Evolutionary conservation across 2,888 invertebrate species (phyloP), one percentile per base, ranked within the genome.

Genomic region (Poecilobothrus nobilitatus): DNA sequence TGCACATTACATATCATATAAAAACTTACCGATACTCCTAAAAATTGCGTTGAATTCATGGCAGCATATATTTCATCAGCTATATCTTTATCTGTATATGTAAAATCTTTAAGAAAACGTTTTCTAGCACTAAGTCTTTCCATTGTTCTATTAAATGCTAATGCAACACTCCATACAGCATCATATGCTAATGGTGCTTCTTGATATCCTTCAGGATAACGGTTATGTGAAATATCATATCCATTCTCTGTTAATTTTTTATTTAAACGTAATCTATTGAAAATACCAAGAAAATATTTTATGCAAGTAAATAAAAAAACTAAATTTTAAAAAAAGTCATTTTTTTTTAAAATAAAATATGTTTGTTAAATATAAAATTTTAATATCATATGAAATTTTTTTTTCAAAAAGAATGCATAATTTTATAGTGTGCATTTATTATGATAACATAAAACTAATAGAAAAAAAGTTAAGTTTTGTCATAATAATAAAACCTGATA

Each of bases 101-200:
- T 94, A 82, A 99, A 99, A 81, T 97, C 92, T 79, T 96, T 96
- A 75, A 99, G 84, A 74, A 91, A 91, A 78, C 91, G 88, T 34
- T 92, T 92, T 68, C 78, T 76, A 76, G 89, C 88, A 74, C 89
- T 88, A 68, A 98, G 85, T 73, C 91, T 90, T 75, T 91, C 90
- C 90, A 95, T 94, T 27, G 98, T 97, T 83, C 95, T 96, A 83
- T 99, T 97, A 78, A 99, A 94, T 20, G 99, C 95, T 78, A 99
- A 84, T 62, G 98, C 98, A 44, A 98, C 91, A 63, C 98, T 95
- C 99, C 99, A 99, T 66, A 99, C 95, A 12, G 99, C 99, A 82
- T 99, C 99, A 80, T 99, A 99, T 65, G 99, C 99, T 69, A 99
- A 83, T 0, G 99, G 99, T 9, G 99, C 98, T 83, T 99, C 99